A percentile compares a stretch with the other conserved stretches of the same genome.
phyloP scores from a whole-genome alignment of 30 jellyfish, hydroid and myxozoan genomes.

The Aurelia aurita region DNA sequence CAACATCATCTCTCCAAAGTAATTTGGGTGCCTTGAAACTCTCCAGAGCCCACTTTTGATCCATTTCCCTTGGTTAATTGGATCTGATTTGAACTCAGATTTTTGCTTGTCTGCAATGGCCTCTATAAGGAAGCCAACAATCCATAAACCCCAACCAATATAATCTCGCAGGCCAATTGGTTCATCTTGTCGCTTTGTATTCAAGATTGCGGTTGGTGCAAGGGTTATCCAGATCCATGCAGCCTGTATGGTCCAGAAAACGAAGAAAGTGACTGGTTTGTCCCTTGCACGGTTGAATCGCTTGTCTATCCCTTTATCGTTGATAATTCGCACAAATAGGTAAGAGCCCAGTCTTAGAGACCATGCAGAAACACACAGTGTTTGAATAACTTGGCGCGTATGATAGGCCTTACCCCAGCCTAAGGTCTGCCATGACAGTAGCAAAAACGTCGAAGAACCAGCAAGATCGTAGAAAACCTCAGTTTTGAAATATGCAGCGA shows the following conservation, averaged over 20 bases:
- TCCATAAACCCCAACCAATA: slow-evolving; percentile 84
- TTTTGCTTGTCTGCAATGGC: slow-evolving; percentile 87
- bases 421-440: slow-evolving; percentile 86
- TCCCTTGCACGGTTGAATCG: slow-evolving; percentile 88
- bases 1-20: slow-evolving; percentile 91
- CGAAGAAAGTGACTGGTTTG: slow-evolving; percentile 68
- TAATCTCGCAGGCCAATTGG: slow-evolving; percentile 71
- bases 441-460: slow-evolving; percentile 91
- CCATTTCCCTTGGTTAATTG: slow-evolving; percentile 89
- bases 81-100: slow-evolving; percentile 65
- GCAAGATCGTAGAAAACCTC: slow-evolving; percentile 93
- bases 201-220: slow-evolving; percentile 83
- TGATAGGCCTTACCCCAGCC: slow-evolving; percentile 79
- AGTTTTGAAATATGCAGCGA: slow-evolving; percentile 85
- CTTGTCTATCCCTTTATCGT: slow-evolving; percentile 86
- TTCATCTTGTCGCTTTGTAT: slow-evolving; percentile 61
- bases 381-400: slow-evolving; percentile 86
- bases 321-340: slow-evolving; percentile 77
- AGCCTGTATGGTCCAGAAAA: slow-evolving; percentile 95
- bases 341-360: slow-evolving; percentile 91
- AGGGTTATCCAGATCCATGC: slow-evolving; percentile 92
- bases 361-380: slow-evolving; percentile 88
- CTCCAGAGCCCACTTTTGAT: slow-evolving; percentile 89
- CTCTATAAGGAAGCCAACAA: slow-evolving; percentile 83
- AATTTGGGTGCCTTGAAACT: slow-evolving; percentile 93